Percentiles rank a stretch among this genome's conserved stretches.
phyloP scores from a whole-genome alignment of 2,888 invertebrate genomes.

The Falcaria lacertinaria region DNA sequence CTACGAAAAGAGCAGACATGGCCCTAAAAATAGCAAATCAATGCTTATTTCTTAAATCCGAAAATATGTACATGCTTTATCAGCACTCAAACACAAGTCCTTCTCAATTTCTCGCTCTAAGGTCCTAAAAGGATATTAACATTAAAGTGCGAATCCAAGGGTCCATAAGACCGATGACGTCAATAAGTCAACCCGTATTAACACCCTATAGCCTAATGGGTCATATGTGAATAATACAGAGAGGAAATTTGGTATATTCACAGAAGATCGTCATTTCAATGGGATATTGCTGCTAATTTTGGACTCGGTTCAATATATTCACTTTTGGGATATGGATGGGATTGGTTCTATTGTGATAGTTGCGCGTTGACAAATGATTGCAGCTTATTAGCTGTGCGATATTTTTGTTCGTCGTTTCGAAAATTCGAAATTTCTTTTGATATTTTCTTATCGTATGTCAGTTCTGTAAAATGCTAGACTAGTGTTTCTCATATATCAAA shows the following conservation, averaged over 20 bases:
- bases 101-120: not conserved
- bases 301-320: not conserved
- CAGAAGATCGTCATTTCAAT: slow-evolving; percentile 20
- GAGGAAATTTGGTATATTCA: slow-evolving; percentile 57
- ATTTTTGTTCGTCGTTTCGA: too few relatives aligned
- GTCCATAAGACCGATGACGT: slow-evolving; percentile 55
- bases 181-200: slow-evolving; percentile 73
- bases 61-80: not conserved
- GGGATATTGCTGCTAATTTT: slow-evolving; percentile 8
- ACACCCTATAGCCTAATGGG: slow-evolving; percentile 62
- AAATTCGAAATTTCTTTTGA: too few relatives aligned
- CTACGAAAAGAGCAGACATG: too few relatives aligned
- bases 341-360: too few relatives aligned
- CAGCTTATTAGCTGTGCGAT: too few relatives aligned
- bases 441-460: too few relatives aligned
- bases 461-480: too few relatives aligned
- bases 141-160: slow-evolving; percentile 34
- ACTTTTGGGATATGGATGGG: too few relatives aligned
- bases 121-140: slow-evolving; percentile 12
- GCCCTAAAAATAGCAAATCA: too few relatives aligned
- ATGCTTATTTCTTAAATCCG: not conserved
- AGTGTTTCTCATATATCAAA: too few relatives aligned
- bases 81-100: slow-evolving; percentile 3
- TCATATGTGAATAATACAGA: slow-evolving; percentile 63
- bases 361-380: too few relatives aligned